A percentile compares a stretch with the other conserved stretches of the same genome.
Evolutionary conservation across 2,113 vertebrate species (phyloP).

Genomic region (Coreoperca whiteheadi): DNA sequence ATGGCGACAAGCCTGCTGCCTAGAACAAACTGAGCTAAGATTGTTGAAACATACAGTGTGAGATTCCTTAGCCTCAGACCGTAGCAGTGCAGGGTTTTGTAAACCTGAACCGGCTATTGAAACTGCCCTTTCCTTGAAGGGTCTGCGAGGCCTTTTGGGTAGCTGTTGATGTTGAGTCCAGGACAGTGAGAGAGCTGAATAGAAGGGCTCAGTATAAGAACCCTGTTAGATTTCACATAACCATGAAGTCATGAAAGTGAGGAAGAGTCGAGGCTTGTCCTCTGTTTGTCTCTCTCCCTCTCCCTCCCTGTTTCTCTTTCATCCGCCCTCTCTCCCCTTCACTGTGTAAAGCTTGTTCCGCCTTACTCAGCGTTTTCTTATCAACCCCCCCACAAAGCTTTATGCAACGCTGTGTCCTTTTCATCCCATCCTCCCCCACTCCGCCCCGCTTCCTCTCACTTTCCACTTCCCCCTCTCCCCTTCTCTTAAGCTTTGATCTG

Average conservation of each 20-base stretch:
- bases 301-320: background rate
- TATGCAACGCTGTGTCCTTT: slow-evolving; percentile 38
- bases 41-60: background rate
- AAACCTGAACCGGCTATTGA: background rate
- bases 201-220: background rate
- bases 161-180: background rate
- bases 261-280: background rate
- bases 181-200: background rate
- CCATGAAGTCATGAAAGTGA: background rate
- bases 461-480: background rate
- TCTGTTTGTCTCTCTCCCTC: slow-evolving; percentile 20
- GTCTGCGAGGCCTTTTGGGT: background rate
- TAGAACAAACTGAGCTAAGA: background rate
- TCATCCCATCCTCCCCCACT: background rate
- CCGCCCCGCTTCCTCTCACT: background rate
- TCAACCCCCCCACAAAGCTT: slow-evolving; percentile 39
- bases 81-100: background rate
- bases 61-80: background rate
- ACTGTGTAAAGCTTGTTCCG: slow-evolving; percentile 28
- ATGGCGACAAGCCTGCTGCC: background rate
- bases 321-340: slow-evolving; percentile 5
- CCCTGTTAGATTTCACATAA: background rate
- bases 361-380: slow-evolving; percentile 69
- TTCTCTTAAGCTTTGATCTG: slow-evolving; percentile 30
- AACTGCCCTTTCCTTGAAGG: background rate